phyloP scores from a whole-genome alignment of 2,113 vertebrate species.

The Marcusenius ussheri region DNA sequence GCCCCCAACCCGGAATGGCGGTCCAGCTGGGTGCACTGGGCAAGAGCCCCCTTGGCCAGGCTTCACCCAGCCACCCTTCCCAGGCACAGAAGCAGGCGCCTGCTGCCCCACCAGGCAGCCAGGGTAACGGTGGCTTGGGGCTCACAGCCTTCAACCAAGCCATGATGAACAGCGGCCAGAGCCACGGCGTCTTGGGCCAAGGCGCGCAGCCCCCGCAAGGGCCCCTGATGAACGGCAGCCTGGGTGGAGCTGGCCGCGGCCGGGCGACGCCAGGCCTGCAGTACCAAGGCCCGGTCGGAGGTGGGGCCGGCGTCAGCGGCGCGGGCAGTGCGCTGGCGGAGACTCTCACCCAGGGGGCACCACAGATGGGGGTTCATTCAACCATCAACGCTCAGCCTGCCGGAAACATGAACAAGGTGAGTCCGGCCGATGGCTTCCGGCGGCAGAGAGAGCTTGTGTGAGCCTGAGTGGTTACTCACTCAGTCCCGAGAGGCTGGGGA shows the following conservation, averaged over 20 bases:
- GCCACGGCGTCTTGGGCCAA: constrained; percentile 76
- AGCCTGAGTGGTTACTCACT: not conserved
- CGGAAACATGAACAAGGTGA: constrained; percentile 87
- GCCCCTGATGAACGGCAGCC: constrained; percentile 91
- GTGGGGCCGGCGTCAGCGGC: constrained; percentile 57
- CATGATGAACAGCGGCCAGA: constrained; percentile 83
- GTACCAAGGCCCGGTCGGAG: constrained; percentile 67
- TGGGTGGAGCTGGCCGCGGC: constrained; percentile 79
- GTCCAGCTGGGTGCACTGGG: constrained; percentile 55
- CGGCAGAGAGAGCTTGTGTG: not conserved
- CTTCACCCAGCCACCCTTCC: constrained; percentile 75
- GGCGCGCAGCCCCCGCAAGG: constrained; percentile 73
- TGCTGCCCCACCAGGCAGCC: constrained; percentile 56
- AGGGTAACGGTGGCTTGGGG: constrained; percentile 78
- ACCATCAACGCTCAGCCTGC: constrained; percentile 67
- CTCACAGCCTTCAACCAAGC: constrained; percentile 82
- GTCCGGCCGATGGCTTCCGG: constrained; percentile 31
- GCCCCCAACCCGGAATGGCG: constrained; percentile 70
- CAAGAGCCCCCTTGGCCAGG: constrained; percentile 84
- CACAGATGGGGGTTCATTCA: constrained; percentile 76
- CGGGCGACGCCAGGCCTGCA: constrained; percentile 75
- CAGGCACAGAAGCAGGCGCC: constrained; percentile 86
- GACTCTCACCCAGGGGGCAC: constrained; percentile 83
- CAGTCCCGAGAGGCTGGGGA: not conserved
- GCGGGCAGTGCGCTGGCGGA: constrained; percentile 84